Conservation (phyloP, 2,113 vertebrate genomes). For the Neotragus moschatus region DNA sequence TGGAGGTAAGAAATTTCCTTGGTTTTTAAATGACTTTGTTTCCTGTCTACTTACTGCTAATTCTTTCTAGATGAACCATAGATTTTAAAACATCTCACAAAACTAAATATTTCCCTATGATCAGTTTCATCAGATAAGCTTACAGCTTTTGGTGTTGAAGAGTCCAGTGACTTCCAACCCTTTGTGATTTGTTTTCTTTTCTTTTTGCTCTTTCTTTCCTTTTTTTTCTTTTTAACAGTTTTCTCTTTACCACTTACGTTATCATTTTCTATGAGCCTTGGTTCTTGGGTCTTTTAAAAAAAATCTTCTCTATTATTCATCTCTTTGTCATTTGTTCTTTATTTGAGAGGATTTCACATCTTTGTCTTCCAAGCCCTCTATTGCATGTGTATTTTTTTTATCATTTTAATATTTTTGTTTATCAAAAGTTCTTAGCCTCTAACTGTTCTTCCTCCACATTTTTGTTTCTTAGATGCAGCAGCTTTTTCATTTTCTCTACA, state of each 20-base stretch:
- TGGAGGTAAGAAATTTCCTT: not conserved
- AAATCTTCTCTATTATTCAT: not conserved
- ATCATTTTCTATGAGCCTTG: not conserved
- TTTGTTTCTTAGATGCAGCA: not conserved
- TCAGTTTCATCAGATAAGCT: not conserved
- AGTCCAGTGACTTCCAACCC: not conserved
- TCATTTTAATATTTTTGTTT: slow-evolving; percentile 19
- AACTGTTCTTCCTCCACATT: not conserved
- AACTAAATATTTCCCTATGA: not conserved
- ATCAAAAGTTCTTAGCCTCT: not conserved
- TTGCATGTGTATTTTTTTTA: slow-evolving; percentile 34
- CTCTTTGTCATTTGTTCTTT: not conserved
- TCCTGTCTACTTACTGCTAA: not conserved
- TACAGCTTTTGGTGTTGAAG: not conserved
- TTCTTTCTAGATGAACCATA: not conserved
- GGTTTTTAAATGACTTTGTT: not conserved
- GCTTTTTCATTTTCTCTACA: not conserved
- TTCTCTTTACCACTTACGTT: not conserved
- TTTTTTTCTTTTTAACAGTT: not conserved
- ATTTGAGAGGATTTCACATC: not conserved
- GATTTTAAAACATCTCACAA: not conserved
- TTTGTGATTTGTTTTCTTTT: not conserved
- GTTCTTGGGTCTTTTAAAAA: not conserved
- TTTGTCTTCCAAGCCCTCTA: not conserved
- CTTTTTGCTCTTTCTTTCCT: not conserved